A percentile compares a stretch with the other conserved stretches of the same genome.
phyloP scores from a whole-genome alignment of 2,113 vertebrate species.

The Phaethornis superciliosus region DNA sequence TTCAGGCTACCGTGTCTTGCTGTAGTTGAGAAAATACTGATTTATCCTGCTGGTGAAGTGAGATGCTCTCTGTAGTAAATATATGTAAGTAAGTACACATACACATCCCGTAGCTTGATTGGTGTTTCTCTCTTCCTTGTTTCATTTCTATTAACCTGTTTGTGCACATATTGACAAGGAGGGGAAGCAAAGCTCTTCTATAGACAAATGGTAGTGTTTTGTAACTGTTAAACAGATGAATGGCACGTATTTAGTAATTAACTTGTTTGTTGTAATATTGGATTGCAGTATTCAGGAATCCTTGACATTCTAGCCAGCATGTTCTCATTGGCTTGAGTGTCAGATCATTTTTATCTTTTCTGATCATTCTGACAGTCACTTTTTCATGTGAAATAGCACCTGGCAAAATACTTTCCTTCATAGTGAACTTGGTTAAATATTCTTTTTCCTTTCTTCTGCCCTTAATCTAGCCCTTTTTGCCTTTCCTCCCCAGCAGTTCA shows the following conservation, averaged over 20 bases:
- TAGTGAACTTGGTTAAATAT: background rate
- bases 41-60: background rate
- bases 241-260: background rate
- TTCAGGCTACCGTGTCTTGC: background rate
- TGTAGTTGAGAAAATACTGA: background rate
- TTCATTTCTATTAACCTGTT: background rate
- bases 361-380: background rate
- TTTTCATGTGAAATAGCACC: background rate
- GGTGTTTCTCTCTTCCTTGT: background rate
- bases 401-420: background rate
- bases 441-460: background rate
- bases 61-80: background rate
- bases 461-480: background rate
- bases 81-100: background rate
- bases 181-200: background rate
- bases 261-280: background rate
- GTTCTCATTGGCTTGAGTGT: background rate
- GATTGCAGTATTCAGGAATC: background rate
- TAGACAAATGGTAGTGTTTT: background rate
- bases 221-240: background rate
- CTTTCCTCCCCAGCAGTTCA: background rate
- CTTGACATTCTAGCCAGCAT: background rate
- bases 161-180: fast-evolving
- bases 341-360: background rate
- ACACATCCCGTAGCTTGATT: background rate